Evolutionary conservation across 2,797 vertebrate species (phyloP), one percentile per base, ranked within the genome.

Genomic region (Chaetodon trifasciatus): DNA sequence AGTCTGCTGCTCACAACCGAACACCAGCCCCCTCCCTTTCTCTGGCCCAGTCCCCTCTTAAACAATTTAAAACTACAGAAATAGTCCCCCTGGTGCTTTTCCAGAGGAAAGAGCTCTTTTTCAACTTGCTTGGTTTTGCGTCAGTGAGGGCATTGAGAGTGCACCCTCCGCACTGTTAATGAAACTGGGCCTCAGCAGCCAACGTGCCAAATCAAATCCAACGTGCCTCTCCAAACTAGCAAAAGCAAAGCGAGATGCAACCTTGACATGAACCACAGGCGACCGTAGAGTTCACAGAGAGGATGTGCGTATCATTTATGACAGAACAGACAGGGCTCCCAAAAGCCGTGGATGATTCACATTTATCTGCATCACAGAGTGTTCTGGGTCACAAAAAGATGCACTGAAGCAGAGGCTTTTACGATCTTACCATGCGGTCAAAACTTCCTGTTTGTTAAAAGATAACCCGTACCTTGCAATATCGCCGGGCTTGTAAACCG

Each of bases 31-130:
- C 66, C 58, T 52, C 69, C 67, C 62, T 71, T 77, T 72, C 73
- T 81, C 83, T 86, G 83, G 87, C 89, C 73, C 85, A 81, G 64
- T 85, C 86, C 84, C 82, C 87, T 84, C 86, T 92, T 93, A 89
- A 90, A 92, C 91, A 86, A 91, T 93, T 93, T 90, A 72, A 89
- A 92, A 92, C 84, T 89, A 93, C 93, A 93, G 90, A 93, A 94
- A 93, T 91, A 93, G 88, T 88, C 88, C 90, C 90, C 68, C 87
- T 94, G 92, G 92, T 90, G 90, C 72, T 81, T 88, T 90, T 93
- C 92, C 87, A 93, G 90, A 91, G 93, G 93, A 92, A 94, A 84
- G 78, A 83, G 79, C 55, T 87, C 65, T 91, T 91, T 93, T 89
- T 91, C 80, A 82, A 79, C 74, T 81, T 64, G 89, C 85, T 83